Percentiles rank a stretch among this genome's conserved stretches.
These are phyloP conservation scores for Xiphophorus couchianus DNA, from an alignment of 2,113 vertebrate genomes.

Conservation along the genomic window DNA sequence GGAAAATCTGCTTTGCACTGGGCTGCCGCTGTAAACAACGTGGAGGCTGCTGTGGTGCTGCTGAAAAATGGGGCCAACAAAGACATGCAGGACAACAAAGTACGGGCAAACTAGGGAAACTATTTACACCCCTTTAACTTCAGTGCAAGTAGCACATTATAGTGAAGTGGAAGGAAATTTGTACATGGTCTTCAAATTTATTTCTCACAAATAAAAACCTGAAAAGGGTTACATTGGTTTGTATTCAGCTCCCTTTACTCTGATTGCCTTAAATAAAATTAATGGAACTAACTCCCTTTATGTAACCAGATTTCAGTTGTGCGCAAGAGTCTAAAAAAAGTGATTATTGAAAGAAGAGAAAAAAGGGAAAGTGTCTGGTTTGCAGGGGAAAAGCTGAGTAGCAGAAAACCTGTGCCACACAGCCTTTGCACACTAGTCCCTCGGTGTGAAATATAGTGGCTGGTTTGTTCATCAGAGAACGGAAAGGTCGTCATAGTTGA, in stretches of 20 bases:
- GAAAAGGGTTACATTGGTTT: background rate
- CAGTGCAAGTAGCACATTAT: background rate
- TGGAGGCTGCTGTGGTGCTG: slow-evolving; percentile 90
- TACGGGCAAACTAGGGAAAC: slow-evolving; percentile 49
- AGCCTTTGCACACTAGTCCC: background rate
- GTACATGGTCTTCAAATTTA: background rate
- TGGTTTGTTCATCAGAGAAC: background rate
- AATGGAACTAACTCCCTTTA: too few relatives aligned
- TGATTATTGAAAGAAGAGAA: too few relatives aligned
- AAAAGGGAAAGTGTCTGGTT: too few relatives aligned
- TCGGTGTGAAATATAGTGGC: background rate
- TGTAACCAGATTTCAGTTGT: too few relatives aligned
- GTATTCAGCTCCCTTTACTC: background rate
- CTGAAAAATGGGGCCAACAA: slow-evolving; percentile 98
- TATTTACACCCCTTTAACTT: background rate
- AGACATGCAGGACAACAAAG: slow-evolving; percentile 99
- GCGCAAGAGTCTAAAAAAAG: too few relatives aligned
- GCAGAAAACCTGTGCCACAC: background rate
- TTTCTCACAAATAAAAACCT: background rate
- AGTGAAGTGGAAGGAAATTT: background rate
- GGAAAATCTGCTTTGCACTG: slow-evolving; percentile 98
- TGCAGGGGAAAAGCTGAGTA: background rate
- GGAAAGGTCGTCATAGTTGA: background rate
- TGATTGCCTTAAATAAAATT: background rate
- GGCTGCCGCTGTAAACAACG: slow-evolving; percentile 96